Evolutionary conservation across 2,888 invertebrate species (phyloP).

Genomic region (Aspidapion aeneum): DNA sequence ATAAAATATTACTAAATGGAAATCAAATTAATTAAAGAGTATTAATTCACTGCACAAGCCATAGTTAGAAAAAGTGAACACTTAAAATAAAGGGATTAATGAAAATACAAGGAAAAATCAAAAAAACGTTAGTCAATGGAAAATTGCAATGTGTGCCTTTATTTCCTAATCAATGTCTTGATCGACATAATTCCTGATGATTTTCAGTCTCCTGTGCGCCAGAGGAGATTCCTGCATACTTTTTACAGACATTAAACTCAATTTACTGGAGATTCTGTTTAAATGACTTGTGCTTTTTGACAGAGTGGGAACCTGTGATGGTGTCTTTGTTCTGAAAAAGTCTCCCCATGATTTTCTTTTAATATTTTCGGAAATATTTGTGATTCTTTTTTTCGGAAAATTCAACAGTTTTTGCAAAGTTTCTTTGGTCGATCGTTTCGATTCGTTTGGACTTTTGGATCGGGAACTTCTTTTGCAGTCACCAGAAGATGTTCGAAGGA

Average conservation of each 20-base stretch:
- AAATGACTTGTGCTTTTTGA: conserved; percentile 39
- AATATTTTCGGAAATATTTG: conserved; percentile 17
- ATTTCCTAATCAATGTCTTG: conserved; percentile 33
- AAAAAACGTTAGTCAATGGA: too few species aligned
- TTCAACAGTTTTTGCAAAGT: conserved; percentile 47
- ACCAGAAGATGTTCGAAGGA: conserved; percentile 41
- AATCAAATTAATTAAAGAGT: background rate
- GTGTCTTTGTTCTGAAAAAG: conserved; percentile 20
- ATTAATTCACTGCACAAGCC: too few species aligned
- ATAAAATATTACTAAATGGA: conserved; percentile 35
- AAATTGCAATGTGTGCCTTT: conserved; percentile 28
- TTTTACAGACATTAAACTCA: conserved; percentile 32
- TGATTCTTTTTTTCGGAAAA: conserved; percentile 51
- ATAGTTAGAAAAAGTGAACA: background rate
- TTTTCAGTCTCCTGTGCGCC: conserved; percentile 35
- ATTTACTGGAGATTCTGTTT: conserved; percentile 19
- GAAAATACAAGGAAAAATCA: background rate
- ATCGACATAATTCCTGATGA: conserved; percentile 36
- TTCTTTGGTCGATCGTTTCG: conserved; percentile 13
- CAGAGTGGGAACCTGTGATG: conserved; percentile 27
- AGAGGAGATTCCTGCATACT: conserved; percentile 33
- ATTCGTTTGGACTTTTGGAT: conserved; percentile 32
- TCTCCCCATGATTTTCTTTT: conserved; percentile 36
- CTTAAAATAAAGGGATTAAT: background rate
- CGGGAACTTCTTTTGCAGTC: conserved; percentile 33